These are phyloP conservation scores for Mastigias papua DNA, from an alignment of 30 jellyfish, hydroid and myxozoan genomes.

Conservation along the genomic window DNA sequence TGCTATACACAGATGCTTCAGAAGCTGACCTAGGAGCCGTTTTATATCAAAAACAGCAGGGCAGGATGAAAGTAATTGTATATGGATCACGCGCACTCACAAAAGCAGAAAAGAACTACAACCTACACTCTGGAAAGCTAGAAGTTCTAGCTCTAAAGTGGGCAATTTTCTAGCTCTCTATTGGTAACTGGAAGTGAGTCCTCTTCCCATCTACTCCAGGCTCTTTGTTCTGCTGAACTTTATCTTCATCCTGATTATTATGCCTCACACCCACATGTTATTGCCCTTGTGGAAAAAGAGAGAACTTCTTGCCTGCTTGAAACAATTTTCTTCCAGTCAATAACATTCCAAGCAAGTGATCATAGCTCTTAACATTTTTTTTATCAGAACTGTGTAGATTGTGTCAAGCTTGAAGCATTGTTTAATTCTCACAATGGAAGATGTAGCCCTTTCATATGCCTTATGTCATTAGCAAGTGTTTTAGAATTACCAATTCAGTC, in stretches of 20 bases:
- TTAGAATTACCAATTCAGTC: background rate
- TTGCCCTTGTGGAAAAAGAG: background rate
- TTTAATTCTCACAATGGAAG: background rate
- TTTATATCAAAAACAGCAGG: too few relatives aligned
- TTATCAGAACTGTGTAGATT: background rate
- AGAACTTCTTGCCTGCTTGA: background rate
- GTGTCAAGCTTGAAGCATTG: background rate
- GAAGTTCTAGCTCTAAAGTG: too few relatives aligned
- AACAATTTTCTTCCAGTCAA: background rate
- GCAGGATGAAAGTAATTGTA: too few relatives aligned
- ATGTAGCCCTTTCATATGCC: conserved; percentile 1
- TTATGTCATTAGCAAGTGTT: background rate
- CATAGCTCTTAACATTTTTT: background rate
- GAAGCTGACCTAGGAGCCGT: too few relatives aligned
- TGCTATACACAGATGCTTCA: too few relatives aligned
- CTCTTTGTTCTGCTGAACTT: background rate
- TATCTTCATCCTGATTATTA: background rate
- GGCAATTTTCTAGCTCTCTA: background rate
- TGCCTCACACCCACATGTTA: background rate
- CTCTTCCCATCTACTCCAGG: background rate
- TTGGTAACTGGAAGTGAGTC: background rate
- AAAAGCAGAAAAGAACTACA: too few relatives aligned
- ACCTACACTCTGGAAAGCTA: too few relatives aligned
- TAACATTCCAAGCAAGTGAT: background rate
- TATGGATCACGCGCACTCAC: too few relatives aligned